phyloP scores from a whole-genome alignment of 2,113 vertebrate genomes.

The Phodopus roborovskii region DNA sequence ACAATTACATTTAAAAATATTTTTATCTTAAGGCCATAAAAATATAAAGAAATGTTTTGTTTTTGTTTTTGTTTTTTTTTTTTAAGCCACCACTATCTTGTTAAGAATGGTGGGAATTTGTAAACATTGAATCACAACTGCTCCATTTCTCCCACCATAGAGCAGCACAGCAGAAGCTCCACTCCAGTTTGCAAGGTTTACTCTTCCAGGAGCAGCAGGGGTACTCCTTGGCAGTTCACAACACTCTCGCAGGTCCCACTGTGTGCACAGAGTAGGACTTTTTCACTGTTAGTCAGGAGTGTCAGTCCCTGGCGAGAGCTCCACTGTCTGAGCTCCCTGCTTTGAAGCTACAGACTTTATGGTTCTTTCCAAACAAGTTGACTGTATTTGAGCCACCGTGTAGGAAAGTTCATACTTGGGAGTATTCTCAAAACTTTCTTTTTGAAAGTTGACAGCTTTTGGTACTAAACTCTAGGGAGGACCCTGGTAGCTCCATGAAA shows the following conservation, averaged over 20 bases:
- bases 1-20: not conserved
- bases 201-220: not conserved
- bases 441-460: not conserved
- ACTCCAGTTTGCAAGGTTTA: not conserved
- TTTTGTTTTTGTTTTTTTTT: no score
- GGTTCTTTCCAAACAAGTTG: not conserved
- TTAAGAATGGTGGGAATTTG: slow-evolving; percentile 1
- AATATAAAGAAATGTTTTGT: not conserved
- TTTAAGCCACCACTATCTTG: not conserved
- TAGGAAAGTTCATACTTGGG: not conserved
- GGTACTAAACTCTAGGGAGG: not conserved
- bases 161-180: not conserved
- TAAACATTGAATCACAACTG: not conserved
- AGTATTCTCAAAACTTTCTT: not conserved
- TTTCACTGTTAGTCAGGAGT: not conserved
- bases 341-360: not conserved
- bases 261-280: not conserved
- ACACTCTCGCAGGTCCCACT: not conserved
- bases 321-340: not conserved
- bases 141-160: not conserved
- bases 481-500: not conserved
- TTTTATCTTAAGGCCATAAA: not conserved
- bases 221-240: not conserved
- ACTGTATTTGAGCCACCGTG: not conserved
- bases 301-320: not conserved